Base-by-base conservation (phyloP, 2,113 vertebrate species). In the Bagarius yarrelli region DNA sequence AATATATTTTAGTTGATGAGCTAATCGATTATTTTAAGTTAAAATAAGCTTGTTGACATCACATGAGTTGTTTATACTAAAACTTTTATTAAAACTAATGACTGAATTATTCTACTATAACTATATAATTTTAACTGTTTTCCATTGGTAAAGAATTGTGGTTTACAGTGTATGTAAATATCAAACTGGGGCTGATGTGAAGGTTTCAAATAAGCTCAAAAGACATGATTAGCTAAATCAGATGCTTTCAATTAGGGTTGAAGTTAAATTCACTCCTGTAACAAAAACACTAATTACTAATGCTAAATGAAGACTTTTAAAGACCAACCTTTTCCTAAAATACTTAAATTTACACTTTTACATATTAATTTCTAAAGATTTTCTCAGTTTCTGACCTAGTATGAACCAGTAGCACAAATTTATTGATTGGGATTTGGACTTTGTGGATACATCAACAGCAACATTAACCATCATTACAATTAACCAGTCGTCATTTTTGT, bases 151-250 rank as follows among this genome's bases (percentile, higher is more conserved):
- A 73, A 23, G 50, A 32, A 55, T 73, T 73, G 34, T 34, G 50
- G 70, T 73, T 73, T 73, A 73, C n/a, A 55, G 50, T 34, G 6
- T 19, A 30, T 71, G 25, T 71, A 53, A 71, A 72, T 27, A 40
- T 52, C n/a, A 71, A 71, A 72, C 30, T 9, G 70, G 53, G 70
- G 18, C 25, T 52, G 44, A n/a, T n/a, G n/a, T n/a, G n/a, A n/a
- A 40, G 36, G 3, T 40, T 40, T 40, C 11, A 47, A 47, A 47
- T 40, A 40, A 47, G 44, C 5, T 1, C 11, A 47, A 47, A 47
- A 47, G 44, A 1, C 9, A 47, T 47, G 6, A 8, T 47, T 47
- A 8, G 44, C 44, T 47, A 47, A 47, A 47, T 11, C 44, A 8
- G 9, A 47, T 47, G 44, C 5, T 1, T 47, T 47, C 9, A 47